These are phyloP conservation scores for Sebastes wilsoni DNA, from an alignment of 2,797 vertebrate genomes.

Conservation along the genomic window DNA sequence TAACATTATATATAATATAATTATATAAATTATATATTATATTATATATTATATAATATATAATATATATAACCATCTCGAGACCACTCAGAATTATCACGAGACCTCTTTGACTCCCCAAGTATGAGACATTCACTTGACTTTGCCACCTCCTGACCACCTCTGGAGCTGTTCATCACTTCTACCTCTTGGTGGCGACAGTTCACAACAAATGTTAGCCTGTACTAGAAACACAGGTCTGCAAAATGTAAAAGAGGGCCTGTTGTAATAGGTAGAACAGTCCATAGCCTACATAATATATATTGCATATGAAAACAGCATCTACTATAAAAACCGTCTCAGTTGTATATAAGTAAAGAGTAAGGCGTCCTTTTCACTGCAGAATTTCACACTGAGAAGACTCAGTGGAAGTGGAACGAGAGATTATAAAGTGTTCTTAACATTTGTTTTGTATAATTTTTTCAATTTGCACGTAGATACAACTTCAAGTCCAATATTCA, in stretches of 20 bases:
- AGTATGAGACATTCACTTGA: not conserved
- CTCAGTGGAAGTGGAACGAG: not conserved
- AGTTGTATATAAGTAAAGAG: not conserved
- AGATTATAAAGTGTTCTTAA: not conserved
- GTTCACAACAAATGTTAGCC: slow-evolving; percentile 4
- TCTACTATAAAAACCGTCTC: not conserved
- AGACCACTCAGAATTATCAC: not conserved
- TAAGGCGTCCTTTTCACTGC: not conserved
- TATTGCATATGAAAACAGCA: not conserved
- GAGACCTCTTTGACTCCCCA: not conserved
- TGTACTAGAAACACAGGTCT: not conserved
- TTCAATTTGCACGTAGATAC: not conserved
- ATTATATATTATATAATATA: too few species aligned
- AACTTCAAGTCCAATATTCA: not conserved
- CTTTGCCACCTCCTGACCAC: not conserved
- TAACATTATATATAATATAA: too few species aligned
- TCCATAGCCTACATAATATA: not conserved
- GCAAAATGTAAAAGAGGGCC: not conserved
- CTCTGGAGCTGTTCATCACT: too few species aligned
- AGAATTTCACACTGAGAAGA: not conserved
- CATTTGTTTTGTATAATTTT: not conserved
- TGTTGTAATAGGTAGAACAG: not conserved
- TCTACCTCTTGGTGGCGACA: slow-evolving; percentile 16
- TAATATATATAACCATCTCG: not conserved
- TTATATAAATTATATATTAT: too few species aligned